Evolutionary conservation across 2,888 invertebrate species (phyloP), one percentile per base, ranked within the genome.

Genomic region (Scrobipalpa costella): DNA sequence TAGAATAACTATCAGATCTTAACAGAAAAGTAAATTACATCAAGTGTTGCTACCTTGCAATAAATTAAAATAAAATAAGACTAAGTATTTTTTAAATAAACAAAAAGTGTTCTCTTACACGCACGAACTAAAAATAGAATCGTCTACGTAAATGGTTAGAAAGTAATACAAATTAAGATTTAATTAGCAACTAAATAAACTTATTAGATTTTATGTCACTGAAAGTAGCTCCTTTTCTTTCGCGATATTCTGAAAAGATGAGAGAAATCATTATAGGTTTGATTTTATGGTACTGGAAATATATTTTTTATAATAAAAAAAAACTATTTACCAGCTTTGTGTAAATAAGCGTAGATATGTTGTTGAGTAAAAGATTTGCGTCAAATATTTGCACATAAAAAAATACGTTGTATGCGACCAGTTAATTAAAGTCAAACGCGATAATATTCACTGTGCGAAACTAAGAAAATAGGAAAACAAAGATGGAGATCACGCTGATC

Each of bases 211-310:
- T 52, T 59, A 36, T 62, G 69, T 77, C 74, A 87, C 72, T 86
- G 84, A 72, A 90, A 90, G 66, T 88, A 90, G 70, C 81, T 86
- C 62, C 84, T 81, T 73, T 90, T 89, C 81, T 89, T 90, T 66
- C 87, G 79, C 21, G 84, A 67, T 61, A 88, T 72, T 11, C 90
- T 90, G 86, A 1, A 82, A 84, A 67, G 63, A 57, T 21, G 64
- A 70, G 13, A 27, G 27, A 2, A 8, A 15, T 49, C 7, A 17
- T 47, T 15, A 47, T 15, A 11, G 7, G 38, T 13, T 38, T 7
- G 38, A 11, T 11, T 11, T 11, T 11, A 38, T 38, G 8, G 38
- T 38, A 5, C 7, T 7, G 7, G 13, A 13, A 2, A 11, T 38
- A 11, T 7, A 11, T 38, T 38, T 38, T 38, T n/a, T n/a, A n/a